Percentiles rank a stretch among this genome's conserved stretches.
These are phyloP conservation scores for Paramuricea clavata DNA, from an alignment of 92 coral and sea anemone genomes.

Conservation along the genomic window DNA sequence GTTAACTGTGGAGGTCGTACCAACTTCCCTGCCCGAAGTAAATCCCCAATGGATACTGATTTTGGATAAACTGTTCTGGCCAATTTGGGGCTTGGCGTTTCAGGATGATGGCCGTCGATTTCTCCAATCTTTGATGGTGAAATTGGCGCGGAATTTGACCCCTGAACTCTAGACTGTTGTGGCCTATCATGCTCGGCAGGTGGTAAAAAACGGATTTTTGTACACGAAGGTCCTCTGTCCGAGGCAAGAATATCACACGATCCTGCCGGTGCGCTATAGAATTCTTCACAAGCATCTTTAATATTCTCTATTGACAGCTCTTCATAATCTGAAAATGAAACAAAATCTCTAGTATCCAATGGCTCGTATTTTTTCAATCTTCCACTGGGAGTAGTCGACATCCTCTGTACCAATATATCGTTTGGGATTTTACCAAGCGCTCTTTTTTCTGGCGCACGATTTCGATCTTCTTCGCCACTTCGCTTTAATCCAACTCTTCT, in stretches of 20 bases:
- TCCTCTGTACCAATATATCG: too few relatives aligned
- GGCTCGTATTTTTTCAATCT: too few relatives aligned
- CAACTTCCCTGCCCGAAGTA: conserved; percentile 18
- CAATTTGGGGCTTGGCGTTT: too few relatives aligned
- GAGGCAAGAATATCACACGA: too few relatives aligned
- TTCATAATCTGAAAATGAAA: conserved; percentile 39
- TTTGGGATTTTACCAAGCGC: too few relatives aligned
- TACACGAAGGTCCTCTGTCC: too few relatives aligned
- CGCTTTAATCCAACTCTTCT: conserved; percentile 72
- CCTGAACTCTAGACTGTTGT: not conserved
- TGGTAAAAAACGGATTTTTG: conserved; percentile 12
- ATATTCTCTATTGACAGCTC: too few relatives aligned
- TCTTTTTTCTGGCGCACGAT: conserved; percentile 25
- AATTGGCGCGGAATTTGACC: not conserved
- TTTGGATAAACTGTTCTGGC: too few relatives aligned
- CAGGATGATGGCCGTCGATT: not conserved
- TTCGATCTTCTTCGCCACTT: conserved; percentile 50
- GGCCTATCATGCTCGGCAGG: not conserved
- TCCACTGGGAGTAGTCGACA: too few relatives aligned
- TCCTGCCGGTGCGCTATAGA: too few relatives aligned
- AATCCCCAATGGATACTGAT: too few relatives aligned
- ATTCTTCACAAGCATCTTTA: too few relatives aligned
- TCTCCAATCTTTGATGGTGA: conserved; percentile 1
- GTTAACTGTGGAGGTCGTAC: conserved; percentile 41
- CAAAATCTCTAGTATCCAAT: conserved; percentile 52